These are phyloP conservation scores for Andrena minutula DNA, from an alignment of 2,888 invertebrate species.

Conservation along the genomic window DNA sequence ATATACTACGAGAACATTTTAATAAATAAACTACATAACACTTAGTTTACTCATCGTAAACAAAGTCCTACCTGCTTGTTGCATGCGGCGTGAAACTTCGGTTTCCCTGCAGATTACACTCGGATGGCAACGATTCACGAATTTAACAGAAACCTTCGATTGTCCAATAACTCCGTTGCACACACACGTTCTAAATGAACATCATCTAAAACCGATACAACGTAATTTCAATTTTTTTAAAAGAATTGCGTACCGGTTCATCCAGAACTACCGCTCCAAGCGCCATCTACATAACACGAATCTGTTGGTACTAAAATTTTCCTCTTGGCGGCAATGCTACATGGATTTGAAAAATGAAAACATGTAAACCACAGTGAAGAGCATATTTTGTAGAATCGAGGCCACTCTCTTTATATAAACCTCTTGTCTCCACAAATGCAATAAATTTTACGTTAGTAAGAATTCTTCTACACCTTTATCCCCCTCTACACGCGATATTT, in stretches of 20 bases:
- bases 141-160: not conserved
- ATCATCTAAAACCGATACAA: not conserved
- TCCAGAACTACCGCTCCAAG: not conserved
- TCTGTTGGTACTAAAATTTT: constrained; percentile 26
- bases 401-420: too few relatives aligned
- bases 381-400: too few relatives aligned
- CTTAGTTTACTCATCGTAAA: not conserved
- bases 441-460: too few relatives aligned
- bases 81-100: not conserved
- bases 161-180: not conserved
- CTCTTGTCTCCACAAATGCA: too few relatives aligned
- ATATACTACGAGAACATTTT: not conserved
- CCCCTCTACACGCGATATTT: too few relatives aligned
- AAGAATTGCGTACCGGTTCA: not conserved
- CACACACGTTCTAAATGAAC: too few relatives aligned
- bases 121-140: not conserved
- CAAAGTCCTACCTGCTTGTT: not conserved
- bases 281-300: constrained; percentile 17
- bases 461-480: too few relatives aligned
- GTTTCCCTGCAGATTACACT: not conserved
- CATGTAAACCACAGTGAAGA: not conserved
- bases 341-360: not conserved
- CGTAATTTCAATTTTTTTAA: constrained; percentile 1
- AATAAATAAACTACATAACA: not conserved
- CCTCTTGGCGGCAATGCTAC: too few relatives aligned